Conservation (phyloP, 2,113 vertebrate genomes). For the Prinia subflava region DNA sequence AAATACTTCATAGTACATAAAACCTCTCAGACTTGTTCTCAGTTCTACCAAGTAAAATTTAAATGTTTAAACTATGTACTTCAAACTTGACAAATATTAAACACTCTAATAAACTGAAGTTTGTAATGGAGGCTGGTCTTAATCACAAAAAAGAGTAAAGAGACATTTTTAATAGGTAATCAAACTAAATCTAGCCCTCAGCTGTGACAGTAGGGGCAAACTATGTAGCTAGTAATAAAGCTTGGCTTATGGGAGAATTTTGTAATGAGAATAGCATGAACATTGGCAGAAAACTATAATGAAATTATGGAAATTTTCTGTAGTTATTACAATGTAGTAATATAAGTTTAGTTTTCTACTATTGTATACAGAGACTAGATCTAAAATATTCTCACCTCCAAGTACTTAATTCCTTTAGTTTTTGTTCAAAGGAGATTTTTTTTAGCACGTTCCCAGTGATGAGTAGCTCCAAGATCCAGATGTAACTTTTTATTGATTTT, state of each 20-base stretch:
- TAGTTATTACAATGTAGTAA: not conserved
- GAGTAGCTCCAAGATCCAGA: not conserved
- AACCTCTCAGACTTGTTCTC: not conserved
- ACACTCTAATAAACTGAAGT: not conserved
- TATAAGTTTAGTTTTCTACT: not conserved
- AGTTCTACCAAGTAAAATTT: not conserved
- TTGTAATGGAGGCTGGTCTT: not conserved
- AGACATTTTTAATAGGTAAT: not conserved
- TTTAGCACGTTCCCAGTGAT: not conserved
- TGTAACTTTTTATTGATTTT: not conserved
- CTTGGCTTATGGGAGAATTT: not conserved
- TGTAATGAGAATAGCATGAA: not conserved
- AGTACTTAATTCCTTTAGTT: not conserved
- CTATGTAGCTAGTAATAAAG: not conserved
- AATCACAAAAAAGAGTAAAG: not conserved
- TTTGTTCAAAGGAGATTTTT: not conserved
- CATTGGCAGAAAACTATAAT: not conserved
- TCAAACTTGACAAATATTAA: not conserved
- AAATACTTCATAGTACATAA: not conserved
- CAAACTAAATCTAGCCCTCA: not conserved
- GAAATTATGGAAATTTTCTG: not conserved
- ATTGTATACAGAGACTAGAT: not conserved
- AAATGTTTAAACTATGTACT: not conserved
- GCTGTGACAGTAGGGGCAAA: not conserved
- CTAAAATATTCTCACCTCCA: not conserved